Evolutionary conservation across 1,140 invertebrate genomes (phyloP).

Genomic region (Drosophila bocki): DNA sequence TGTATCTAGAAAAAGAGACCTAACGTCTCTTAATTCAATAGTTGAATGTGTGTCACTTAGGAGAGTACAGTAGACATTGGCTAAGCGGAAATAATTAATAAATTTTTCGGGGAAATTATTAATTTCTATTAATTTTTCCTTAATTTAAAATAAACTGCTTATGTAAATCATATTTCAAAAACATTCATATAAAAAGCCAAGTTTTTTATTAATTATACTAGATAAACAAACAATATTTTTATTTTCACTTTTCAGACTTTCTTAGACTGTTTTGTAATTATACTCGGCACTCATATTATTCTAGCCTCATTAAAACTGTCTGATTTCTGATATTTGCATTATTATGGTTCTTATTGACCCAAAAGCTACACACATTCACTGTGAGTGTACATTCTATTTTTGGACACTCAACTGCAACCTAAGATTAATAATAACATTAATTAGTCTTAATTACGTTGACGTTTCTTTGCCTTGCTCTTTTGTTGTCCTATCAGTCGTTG

Average conservation of each 20-base stretch:
- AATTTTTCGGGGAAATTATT: not conserved
- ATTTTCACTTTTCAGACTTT: no score
- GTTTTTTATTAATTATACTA: no score
- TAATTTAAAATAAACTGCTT: no score
- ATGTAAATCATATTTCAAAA: no score
- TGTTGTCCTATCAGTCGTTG: constrained; percentile 2
- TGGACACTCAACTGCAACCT: constrained; percentile 18
- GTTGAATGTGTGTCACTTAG: constrained; percentile 6
- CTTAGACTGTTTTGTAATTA: no score
- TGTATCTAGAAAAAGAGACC: not conserved
- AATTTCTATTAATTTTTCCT: not conserved
- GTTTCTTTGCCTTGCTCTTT: not conserved
- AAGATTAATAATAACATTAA: constrained; percentile 33
- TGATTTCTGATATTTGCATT: constrained; percentile 10
- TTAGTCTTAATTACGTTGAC: constrained; percentile 32
- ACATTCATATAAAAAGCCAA: no score
- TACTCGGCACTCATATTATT: not conserved
- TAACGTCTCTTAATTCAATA: not conserved
- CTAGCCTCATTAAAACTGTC: not conserved
- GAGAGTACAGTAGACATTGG: not conserved
- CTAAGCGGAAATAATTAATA: not conserved
- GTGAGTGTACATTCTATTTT: constrained; percentile 29
- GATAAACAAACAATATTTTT: no score
- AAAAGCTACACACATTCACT: not conserved
- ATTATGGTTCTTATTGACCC: not conserved